Conservation (phyloP, 2,888 invertebrate genomes). For the Athrips mouffetella region DNA sequence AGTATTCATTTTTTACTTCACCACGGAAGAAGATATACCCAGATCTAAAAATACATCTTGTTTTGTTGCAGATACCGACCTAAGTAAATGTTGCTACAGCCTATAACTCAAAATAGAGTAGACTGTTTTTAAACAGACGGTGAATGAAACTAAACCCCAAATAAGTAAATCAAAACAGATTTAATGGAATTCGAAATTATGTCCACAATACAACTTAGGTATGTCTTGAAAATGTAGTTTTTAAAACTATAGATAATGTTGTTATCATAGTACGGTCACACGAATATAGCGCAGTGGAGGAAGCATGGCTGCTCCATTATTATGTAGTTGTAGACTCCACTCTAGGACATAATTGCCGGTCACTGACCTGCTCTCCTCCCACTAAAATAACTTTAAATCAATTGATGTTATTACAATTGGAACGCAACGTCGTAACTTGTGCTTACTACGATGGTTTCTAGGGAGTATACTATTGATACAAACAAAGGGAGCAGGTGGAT, state of each 20-base stretch:
- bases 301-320: conserved; percentile 23
- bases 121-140: conserved; percentile 5
- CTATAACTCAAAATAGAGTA: conserved; percentile 7
- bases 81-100: too few relatives aligned
- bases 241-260: neutral
- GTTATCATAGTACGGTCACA: conserved; percentile 4
- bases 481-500: conserved; percentile 47
- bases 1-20: too few relatives aligned
- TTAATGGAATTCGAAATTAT: neutral
- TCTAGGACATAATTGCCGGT: conserved; percentile 74
- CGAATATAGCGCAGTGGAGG: conserved; percentile 18
- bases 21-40: neutral
- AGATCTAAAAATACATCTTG: neutral
- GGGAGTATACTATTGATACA: conserved; percentile 37
- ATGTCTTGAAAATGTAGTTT: neutral
- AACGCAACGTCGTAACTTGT: conserved; percentile 59
- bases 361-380: conserved; percentile 72
- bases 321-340: conserved; percentile 42
- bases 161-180: neutral
- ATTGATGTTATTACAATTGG: conserved; percentile 77
- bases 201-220: neutral
- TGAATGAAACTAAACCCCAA: neutral
- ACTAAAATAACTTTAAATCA: conserved; percentile 77
- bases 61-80: too few relatives aligned
- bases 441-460: conserved; percentile 41